phyloP scores from a whole-genome alignment of 2,113 vertebrate genomes.

The Rhipidura dahli region DNA sequence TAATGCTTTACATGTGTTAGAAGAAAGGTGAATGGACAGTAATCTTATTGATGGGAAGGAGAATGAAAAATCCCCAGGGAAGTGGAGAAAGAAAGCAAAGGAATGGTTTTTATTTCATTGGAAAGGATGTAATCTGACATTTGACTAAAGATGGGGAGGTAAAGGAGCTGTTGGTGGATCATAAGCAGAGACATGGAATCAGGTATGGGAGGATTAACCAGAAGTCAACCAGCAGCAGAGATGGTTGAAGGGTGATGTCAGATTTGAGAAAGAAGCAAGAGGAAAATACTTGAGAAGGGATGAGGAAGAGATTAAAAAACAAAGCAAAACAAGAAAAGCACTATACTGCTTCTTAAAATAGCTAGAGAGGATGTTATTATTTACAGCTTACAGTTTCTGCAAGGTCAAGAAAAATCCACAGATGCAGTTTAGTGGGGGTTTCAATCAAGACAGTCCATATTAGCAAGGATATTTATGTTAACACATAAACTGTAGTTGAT shows the following conservation, averaged over 20 bases:
- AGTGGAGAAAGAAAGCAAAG: background rate
- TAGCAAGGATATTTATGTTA: constrained; percentile 10
- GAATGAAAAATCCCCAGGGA: background rate
- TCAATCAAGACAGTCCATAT: background rate
- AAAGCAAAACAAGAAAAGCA: background rate
- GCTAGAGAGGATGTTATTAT: constrained; percentile 3
- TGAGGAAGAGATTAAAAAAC: background rate
- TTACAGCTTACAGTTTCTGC: background rate
- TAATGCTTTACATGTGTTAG: background rate
- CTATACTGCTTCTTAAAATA: constrained; percentile 14
- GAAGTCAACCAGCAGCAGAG: background rate
- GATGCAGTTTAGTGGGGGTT: background rate
- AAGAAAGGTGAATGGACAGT: background rate
- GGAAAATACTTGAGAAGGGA: background rate
- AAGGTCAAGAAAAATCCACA: constrained; percentile 40
- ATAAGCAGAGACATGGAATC: background rate
- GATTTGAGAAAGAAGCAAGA: background rate
- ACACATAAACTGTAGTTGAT: background rate
- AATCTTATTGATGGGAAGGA: background rate
- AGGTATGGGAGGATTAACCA: background rate
- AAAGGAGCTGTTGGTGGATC: background rate
- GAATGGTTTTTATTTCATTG: background rate
- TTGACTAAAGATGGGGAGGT: background rate
- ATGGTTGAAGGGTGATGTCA: background rate
- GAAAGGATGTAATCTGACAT: background rate